These are phyloP conservation scores for Spermophilus dauricus DNA, from an alignment of 2,113 vertebrate genomes.

Conservation along the genomic window DNA sequence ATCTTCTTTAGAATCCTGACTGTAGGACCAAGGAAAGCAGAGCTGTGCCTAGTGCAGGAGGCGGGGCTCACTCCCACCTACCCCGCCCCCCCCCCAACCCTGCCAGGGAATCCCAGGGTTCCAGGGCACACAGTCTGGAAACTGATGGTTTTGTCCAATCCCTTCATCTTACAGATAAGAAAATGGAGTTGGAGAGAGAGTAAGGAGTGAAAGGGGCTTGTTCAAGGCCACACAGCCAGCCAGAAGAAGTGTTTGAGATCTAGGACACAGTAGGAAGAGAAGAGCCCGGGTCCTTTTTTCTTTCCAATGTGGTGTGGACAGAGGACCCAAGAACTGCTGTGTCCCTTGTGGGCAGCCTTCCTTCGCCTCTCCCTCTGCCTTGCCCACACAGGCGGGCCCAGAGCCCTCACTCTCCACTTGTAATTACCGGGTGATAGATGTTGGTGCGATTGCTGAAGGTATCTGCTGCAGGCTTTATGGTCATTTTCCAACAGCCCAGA, in stretches of 20 bases:
- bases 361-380: background rate
- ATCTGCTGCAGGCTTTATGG: slow-evolving; percentile 73
- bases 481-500: slow-evolving; percentile 83
- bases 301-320: background rate
- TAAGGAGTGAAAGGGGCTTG: background rate
- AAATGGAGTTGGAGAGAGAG: background rate
- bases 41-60: no score
- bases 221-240: background rate
- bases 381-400: background rate
- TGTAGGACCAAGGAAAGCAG: background rate
- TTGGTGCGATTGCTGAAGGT: slow-evolving; percentile 56
- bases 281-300: background rate
- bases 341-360: background rate
- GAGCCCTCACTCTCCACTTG: background rate
- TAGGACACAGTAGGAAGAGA: background rate
- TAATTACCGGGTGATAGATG: slow-evolving; percentile 78
- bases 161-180: background rate
- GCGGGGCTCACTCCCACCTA: background rate
- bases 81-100: background rate
- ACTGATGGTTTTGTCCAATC: background rate
- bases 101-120: background rate
- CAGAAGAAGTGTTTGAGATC: background rate
- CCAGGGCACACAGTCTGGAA: background rate
- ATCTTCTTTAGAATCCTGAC: no score
- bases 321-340: background rate